A percentile compares a stretch with the other conserved stretches of the same genome.
These are phyloP conservation scores for Cirrhinus mrigala DNA, from an alignment of 2,797 vertebrate species.

Conservation along the genomic window DNA sequence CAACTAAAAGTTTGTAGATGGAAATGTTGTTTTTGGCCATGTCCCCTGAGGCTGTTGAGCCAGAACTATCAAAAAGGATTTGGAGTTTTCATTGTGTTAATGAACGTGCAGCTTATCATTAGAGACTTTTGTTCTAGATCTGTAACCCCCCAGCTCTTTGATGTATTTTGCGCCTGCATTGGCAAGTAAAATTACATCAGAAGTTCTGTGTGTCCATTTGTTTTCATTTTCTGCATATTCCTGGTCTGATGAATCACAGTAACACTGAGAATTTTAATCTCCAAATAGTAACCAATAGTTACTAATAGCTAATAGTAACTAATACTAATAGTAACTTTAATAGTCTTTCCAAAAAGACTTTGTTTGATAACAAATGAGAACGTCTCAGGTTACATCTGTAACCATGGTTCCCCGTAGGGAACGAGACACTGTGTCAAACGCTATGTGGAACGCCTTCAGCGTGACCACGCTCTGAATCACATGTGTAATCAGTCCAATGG, in stretches of 20 bases:
- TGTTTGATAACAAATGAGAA: constrained; percentile 41
- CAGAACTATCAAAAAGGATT: constrained; percentile 16
- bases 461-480: too few species aligned
- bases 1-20: not conserved
- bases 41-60: constrained; percentile 18
- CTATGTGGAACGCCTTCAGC: too few species aligned
- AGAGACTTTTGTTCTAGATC: constrained; percentile 14
- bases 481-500: too few species aligned
- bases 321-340: too few species aligned
- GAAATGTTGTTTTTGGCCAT: not conserved
- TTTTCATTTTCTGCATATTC: not conserved
- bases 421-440: too few species aligned
- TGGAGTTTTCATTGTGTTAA: constrained; percentile 22
- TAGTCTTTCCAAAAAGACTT: constrained; percentile 17
- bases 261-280: not conserved
- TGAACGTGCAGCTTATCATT: constrained; percentile 5
- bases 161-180: not conserved
- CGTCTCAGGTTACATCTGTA: too few species aligned
- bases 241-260: not conserved
- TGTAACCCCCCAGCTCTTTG: not conserved
- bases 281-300: too few species aligned
- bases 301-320: too few species aligned
- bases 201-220: not conserved
- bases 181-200: not conserved
- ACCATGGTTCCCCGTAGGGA: too few species aligned